phyloP scores from a whole-genome alignment of 2,888 invertebrate species.

The Cerastoderma edule region DNA sequence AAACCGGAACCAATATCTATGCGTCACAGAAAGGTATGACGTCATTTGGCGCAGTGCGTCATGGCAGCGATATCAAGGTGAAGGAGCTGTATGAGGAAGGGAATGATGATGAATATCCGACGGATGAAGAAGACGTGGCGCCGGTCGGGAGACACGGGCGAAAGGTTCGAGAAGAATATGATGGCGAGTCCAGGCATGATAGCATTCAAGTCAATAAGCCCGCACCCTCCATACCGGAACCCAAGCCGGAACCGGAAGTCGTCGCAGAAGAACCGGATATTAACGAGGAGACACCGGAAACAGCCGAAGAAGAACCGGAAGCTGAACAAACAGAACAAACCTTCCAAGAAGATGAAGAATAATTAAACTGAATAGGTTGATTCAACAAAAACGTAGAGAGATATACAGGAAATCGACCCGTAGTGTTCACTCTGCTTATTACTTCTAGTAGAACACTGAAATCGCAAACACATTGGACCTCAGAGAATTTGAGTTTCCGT shows the following conservation, averaged over 20 bases:
- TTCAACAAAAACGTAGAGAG: no score
- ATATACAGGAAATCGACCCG: no score
- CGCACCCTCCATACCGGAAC: conserved; percentile 18
- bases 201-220: conserved; percentile 12
- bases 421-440: no score
- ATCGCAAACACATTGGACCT: no score
- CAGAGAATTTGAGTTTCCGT: no score
- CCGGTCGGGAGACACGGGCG: conserved; percentile 31
- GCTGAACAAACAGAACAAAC: conserved; percentile 26
- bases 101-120: conserved; percentile 56
- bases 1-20: conserved; percentile 50
- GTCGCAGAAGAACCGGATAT: conserved; percentile 25
- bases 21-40: conserved; percentile 53
- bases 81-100: conserved; percentile 56
- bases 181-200: conserved; percentile 14
- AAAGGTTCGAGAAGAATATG: conserved; percentile 40
- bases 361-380: no score
- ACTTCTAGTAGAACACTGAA: no score
- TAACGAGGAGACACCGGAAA: conserved; percentile 24
- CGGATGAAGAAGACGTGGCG: conserved; percentile 52
- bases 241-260: conserved; percentile 22
- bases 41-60: conserved; percentile 49
- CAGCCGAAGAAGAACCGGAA: conserved; percentile 21
- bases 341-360: conserved; percentile 21
- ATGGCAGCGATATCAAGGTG: conserved; percentile 50